These are phyloP conservation scores for Leucoma salicis DNA, from an alignment of 2,888 invertebrate species.

Conservation along the genomic window DNA sequence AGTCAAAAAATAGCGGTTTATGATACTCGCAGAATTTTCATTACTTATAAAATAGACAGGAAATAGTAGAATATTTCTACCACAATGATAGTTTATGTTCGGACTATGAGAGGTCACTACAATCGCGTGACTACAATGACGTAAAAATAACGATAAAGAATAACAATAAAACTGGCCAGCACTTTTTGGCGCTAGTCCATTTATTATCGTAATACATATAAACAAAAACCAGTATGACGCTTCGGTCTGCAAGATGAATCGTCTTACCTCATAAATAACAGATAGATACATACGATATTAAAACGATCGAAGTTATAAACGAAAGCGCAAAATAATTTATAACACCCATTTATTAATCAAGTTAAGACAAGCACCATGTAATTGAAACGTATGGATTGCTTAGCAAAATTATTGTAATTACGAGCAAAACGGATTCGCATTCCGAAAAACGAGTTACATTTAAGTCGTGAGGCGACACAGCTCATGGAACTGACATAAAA, in stretches of 20 bases:
- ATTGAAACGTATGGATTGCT: constrained; percentile 21
- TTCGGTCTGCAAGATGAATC: constrained; percentile 3
- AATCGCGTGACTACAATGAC: constrained; percentile 17
- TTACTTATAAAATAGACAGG: neutral
- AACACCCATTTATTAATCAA: constrained; percentile 24
- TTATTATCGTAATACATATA: constrained; percentile 12
- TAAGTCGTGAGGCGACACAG: constrained; percentile 49
- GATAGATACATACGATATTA: constrained; percentile 8
- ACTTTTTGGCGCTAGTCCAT: constrained; percentile 28
- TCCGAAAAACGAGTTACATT: constrained; percentile 32
- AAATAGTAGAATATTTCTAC: constrained; percentile 7
- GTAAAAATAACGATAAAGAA: constrained; percentile 15
- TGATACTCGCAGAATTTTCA: neutral
- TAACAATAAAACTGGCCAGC: constrained; percentile 27
- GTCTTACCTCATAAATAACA: constrained; percentile 1
- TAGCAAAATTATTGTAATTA: constrained; percentile 39
- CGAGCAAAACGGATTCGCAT: constrained; percentile 30
- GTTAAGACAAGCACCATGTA: constrained; percentile 16
- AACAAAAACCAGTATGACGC: constrained; percentile 1
- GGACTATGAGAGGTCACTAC: constrained; percentile 5
- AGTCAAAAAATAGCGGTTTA: neutral
- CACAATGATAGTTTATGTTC: constrained; percentile 1
- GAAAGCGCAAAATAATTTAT: constrained; percentile 26
- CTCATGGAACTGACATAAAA: constrained; percentile 46
- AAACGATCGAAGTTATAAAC: constrained; percentile 12